Percentiles rank a stretch among this genome's conserved stretches.
Evolutionary conservation across 2,797 vertebrate species (phyloP).

Genomic region (Tamandua tetradactyla): DNA sequence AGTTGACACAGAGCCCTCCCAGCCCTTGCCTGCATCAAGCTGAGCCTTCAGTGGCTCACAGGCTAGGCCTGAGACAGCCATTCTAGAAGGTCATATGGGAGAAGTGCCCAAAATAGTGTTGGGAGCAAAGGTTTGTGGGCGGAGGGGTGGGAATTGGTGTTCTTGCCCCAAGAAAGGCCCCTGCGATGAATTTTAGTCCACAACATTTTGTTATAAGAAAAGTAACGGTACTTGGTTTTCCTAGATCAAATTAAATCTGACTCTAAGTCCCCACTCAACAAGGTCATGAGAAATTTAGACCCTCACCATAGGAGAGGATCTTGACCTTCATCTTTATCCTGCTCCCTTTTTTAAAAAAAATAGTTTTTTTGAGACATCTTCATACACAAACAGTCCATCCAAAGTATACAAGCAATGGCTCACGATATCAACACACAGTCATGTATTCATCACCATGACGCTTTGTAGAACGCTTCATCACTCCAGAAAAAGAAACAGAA

Average conservation of each 20-base stretch:
- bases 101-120: rapidly evolving
- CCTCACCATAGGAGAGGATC: not conserved
- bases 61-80: not conserved
- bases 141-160: rapidly evolving
- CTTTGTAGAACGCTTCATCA: too few relatives aligned
- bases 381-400: too few relatives aligned
- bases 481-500: too few relatives aligned
- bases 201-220: not conserved
- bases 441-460: too few relatives aligned
- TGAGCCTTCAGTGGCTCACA: not conserved
- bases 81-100: not conserved
- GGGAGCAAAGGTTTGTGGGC: not conserved
- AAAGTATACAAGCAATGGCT: too few relatives aligned
- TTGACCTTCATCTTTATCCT: too few relatives aligned
- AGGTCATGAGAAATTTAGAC: not conserved
- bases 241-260: not conserved
- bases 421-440: too few relatives aligned
- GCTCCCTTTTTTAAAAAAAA: too few relatives aligned
- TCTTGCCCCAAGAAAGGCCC: not conserved
- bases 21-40: not conserved
- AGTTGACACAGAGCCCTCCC: not conserved
- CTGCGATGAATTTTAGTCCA: not conserved
- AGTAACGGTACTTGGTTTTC: not conserved
- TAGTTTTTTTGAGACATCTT: too few relatives aligned
- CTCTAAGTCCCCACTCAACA: not conserved